These are phyloP conservation scores for Alcis repandata DNA, from an alignment of 2,888 invertebrate genomes.

Conservation along the genomic window DNA sequence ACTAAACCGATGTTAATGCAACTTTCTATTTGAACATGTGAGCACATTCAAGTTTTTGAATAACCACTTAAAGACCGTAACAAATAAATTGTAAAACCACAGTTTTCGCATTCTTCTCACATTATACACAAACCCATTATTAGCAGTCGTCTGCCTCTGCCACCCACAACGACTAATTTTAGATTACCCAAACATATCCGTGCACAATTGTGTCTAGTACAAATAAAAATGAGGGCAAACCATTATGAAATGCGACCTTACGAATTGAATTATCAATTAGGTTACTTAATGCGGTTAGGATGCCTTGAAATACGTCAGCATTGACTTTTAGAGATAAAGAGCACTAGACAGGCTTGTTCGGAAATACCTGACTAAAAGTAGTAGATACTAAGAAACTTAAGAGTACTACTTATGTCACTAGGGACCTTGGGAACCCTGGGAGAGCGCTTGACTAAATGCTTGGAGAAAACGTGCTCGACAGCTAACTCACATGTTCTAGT, in stretches of 20 bases:
- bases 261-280: conserved; percentile 19
- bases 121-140: background rate
- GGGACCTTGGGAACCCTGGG: too few species aligned
- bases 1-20: too few species aligned
- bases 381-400: too few species aligned
- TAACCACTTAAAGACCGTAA: background rate
- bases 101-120: background rate
- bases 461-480: too few species aligned
- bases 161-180: conserved; percentile 5
- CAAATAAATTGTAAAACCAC: background rate
- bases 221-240: background rate
- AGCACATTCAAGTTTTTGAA: background rate
- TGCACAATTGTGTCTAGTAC: background rate
- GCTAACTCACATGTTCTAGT: too few species aligned
- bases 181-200: background rate
- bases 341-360: background rate
- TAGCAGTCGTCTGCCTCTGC: background rate
- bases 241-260: conserved; percentile 11
- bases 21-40: too few species aligned
- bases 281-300: conserved; percentile 14
- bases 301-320: conserved; percentile 11
- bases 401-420: too few species aligned
- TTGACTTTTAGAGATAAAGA: conserved; percentile 9
- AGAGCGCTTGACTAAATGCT: too few species aligned
- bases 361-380: background rate